These are phyloP conservation scores for Marmota flaviventris DNA, from an alignment of 2,113 vertebrate species.

Conservation along the genomic window DNA sequence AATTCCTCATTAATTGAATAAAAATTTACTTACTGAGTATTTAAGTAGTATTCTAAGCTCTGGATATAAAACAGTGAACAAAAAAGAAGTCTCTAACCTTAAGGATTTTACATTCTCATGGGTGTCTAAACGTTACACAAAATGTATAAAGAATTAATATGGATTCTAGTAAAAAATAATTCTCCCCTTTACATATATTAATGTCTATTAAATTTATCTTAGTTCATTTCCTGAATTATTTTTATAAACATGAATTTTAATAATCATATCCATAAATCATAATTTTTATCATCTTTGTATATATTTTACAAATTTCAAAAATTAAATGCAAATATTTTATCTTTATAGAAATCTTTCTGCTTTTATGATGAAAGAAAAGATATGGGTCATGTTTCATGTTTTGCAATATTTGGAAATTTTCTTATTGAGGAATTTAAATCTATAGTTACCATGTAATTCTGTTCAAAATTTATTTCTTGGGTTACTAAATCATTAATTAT, in stretches of 20 bases:
- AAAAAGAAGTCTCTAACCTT: neutral
- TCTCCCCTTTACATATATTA: slow-evolving; percentile 28
- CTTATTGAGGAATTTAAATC: slow-evolving; percentile 42
- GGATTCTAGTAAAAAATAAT: slow-evolving; percentile 32
- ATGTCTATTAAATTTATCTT: slow-evolving; percentile 27
- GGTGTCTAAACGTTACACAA: slow-evolving; percentile 20
- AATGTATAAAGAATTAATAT: slow-evolving; percentile 56
- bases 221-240: neutral
- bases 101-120: neutral
- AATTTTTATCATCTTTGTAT: slow-evolving; percentile 42
- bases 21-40: neutral
- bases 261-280: slow-evolving; percentile 34
- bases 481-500: slow-evolving; percentile 42
- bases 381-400: neutral
- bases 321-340: slow-evolving; percentile 46
- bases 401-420: slow-evolving; percentile 41
- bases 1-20: neutral
- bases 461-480: slow-evolving; percentile 45
- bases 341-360: slow-evolving; percentile 53
- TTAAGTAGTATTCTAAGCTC: slow-evolving; percentile 9
- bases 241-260: slow-evolving; percentile 44
- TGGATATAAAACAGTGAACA: neutral
- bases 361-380: slow-evolving; percentile 34
- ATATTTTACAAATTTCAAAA: slow-evolving; percentile 52
- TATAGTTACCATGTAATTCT: slow-evolving; percentile 23